These are phyloP conservation scores for Volucella zonaria DNA, from an alignment of 2,888 invertebrate species.

Conservation along the genomic window DNA sequence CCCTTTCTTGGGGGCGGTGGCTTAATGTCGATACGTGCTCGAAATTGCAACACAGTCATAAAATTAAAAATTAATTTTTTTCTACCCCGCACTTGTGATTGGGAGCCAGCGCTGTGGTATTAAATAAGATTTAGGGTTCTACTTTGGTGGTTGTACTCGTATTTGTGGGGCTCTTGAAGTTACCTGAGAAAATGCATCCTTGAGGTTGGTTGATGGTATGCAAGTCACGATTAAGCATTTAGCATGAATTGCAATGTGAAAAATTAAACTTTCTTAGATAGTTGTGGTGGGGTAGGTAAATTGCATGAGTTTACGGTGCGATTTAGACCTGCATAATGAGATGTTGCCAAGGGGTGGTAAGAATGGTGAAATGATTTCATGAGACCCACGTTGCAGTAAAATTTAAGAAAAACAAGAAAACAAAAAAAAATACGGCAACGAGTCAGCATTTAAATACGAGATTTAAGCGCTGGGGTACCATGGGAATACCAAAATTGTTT, in stretches of 20 bases:
- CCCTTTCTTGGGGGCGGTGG: slow-evolving; percentile 16
- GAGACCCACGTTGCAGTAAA: no score
- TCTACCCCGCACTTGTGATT: slow-evolving; percentile 3
- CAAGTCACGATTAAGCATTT: not conserved
- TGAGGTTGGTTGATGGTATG: not conserved
- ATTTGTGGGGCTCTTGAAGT: not conserved
- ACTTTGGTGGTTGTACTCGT: not conserved
- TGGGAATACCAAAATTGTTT: no score
- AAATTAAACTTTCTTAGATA: no score
- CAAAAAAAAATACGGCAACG: no score
- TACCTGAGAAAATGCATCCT: not conserved
- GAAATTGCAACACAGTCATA: slow-evolving; percentile 58
- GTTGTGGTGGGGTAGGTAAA: no score
- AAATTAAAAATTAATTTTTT: slow-evolving; percentile 69
- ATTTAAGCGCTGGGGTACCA: no score
- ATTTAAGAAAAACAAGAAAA: no score
- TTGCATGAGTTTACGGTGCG: no score
- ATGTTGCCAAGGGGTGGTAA: no score
- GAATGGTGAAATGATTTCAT: no score
- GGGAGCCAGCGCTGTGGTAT: slow-evolving; percentile 3
- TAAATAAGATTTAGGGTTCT: slow-evolving; percentile 25
- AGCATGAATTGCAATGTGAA: not conserved
- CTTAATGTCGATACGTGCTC: slow-evolving; percentile 64
- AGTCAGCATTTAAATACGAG: no score
- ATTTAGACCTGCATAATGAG: no score